Conservation (phyloP, 64 coral and sea anemone genomes). For the Pachyseris speciosa region DNA sequence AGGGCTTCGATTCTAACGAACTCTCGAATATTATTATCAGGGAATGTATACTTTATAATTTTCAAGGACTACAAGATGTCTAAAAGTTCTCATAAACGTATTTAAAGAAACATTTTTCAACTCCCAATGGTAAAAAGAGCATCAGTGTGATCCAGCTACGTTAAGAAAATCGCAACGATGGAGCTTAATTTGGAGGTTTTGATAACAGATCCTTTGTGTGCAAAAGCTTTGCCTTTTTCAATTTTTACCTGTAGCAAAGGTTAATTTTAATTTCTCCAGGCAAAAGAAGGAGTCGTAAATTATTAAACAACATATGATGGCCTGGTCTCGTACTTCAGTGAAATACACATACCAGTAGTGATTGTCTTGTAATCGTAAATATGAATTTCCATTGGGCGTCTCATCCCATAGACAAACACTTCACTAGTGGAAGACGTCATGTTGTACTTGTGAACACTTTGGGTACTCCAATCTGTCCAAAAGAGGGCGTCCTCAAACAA, state of each 20-base stretch:
- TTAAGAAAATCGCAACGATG: not conserved
- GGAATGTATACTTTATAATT: not conserved
- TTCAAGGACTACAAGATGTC: not conserved
- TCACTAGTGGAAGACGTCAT: not conserved
- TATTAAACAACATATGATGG: not conserved
- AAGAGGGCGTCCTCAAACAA: not conserved
- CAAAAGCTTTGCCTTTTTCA: no score
- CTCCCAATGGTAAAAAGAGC: not conserved
- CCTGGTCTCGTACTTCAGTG: not conserved
- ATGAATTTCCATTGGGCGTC: not conserved
- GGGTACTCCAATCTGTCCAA: conserved; percentile 39
- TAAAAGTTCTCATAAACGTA: not conserved
- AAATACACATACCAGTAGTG: not conserved
- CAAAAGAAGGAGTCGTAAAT: no score
- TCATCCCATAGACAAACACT: not conserved
- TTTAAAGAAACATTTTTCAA: no score
- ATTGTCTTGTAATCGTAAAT: not conserved
- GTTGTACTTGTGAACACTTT: conserved; percentile 48
- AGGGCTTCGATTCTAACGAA: not conserved
- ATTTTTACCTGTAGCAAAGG: not conserved
- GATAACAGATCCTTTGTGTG: not conserved
- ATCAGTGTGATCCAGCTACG: not conserved
- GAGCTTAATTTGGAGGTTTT: not conserved
- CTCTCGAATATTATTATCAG: not conserved
- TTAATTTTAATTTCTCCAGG: not conserved